A percentile compares a stretch with the other conserved stretches of the same genome.
Conservation (phyloP, 2,888 invertebrate genomes). For the Nomada ruficornis region DNA sequence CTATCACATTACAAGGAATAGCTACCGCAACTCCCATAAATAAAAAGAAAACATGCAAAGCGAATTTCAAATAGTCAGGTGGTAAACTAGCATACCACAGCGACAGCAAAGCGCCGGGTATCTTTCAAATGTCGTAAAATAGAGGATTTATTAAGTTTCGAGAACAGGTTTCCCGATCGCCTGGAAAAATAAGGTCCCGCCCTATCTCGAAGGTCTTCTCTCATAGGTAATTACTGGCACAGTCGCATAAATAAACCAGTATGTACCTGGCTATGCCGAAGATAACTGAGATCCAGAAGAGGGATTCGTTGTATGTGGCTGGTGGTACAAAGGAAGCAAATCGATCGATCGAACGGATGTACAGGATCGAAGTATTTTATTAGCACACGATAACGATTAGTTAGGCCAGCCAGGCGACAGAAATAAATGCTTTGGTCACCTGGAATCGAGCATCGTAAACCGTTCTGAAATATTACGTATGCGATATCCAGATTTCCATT, state of each 20-base stretch:
- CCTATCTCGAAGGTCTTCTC: constrained; percentile 68
- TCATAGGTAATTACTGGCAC: constrained; percentile 76
- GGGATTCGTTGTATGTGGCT: constrained; percentile 68
- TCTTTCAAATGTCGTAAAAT: constrained; percentile 60
- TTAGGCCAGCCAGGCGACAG: constrained; percentile 21
- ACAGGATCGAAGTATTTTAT: constrained; percentile 58
- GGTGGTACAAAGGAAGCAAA: constrained; percentile 21
- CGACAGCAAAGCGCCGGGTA: constrained; percentile 4
- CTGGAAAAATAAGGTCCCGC: constrained; percentile 52
- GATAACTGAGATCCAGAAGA: constrained; percentile 58
- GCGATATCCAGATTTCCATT: constrained; percentile 16
- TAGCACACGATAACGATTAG: constrained; percentile 42
- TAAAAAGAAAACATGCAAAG: too few relatives aligned
- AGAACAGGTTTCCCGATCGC: constrained; percentile 75
- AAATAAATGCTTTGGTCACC: constrained; percentile 22
- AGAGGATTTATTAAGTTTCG: constrained; percentile 56
- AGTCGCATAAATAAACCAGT: constrained; percentile 75
- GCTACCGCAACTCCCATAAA: not conserved
- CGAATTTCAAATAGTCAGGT: constrained; percentile 12
- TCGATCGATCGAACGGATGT: constrained; percentile 42
- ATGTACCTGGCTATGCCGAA: constrained; percentile 49
- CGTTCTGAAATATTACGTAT: not conserved
- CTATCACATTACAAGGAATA: not conserved
- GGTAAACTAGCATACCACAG: constrained; percentile 14
- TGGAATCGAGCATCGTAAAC: constrained; percentile 35